These are phyloP conservation scores for Kryptopterus vitreolus DNA, from an alignment of 2,797 vertebrate species.

Conservation along the genomic window DNA sequence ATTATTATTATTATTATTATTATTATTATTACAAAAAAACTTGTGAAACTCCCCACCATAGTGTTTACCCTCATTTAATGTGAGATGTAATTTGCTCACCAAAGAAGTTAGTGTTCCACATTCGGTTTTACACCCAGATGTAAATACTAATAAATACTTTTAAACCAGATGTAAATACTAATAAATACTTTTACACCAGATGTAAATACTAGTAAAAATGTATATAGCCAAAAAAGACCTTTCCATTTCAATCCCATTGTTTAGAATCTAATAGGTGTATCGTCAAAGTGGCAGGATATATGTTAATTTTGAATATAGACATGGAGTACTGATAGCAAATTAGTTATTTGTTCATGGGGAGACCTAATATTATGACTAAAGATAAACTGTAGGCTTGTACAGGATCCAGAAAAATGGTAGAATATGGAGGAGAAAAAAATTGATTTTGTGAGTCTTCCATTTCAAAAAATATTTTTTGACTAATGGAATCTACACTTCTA, in stretches of 20 bases:
- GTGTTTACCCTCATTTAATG: neutral
- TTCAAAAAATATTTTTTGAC: no score
- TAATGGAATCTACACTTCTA: slow-evolving; percentile 34
- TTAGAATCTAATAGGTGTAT: slow-evolving; percentile 6
- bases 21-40: no score
- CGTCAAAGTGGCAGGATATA: slow-evolving; percentile 19
- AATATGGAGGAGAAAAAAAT: neutral
- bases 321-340: slow-evolving; percentile 35
- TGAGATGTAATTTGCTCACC: neutral
- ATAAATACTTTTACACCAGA: neutral
- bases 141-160: neutral
- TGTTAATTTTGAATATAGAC: slow-evolving; percentile 9
- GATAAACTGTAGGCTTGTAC: slow-evolving; percentile 31
- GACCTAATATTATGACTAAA: slow-evolving; percentile 40
- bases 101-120: neutral
- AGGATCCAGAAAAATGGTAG: slow-evolving; percentile 8
- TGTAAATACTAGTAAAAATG: neutral
- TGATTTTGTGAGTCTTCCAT: no score
- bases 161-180: neutral
- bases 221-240: neutral
- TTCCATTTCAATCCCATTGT: neutral
- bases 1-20: no score
- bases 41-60: no score
- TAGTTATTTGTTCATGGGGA: slow-evolving; percentile 10
- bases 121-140: neutral